These are phyloP conservation scores for Trichechus manatus DNA, from an alignment of 2,113 vertebrate species.

Conservation along the genomic window DNA sequence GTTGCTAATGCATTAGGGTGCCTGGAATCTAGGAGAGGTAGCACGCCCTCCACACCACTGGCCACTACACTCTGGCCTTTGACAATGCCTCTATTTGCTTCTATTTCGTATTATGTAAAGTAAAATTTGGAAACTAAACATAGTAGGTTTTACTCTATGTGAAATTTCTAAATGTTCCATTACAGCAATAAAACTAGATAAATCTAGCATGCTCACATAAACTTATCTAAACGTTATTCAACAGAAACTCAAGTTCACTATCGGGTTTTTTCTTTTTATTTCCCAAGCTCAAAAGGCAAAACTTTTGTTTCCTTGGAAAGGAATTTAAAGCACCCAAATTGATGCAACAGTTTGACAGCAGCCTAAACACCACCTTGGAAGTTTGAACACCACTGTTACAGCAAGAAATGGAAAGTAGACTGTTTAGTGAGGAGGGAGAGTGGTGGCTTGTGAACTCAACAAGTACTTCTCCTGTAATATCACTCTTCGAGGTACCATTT, in stretches of 20 bases:
- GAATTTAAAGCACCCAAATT: slow-evolving; percentile 45
- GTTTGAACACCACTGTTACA: slow-evolving; percentile 47
- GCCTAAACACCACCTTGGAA: slow-evolving; percentile 51
- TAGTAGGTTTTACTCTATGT: neutral
- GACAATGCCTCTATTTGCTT: neutral
- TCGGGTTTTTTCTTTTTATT: neutral
- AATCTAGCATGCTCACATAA: neutral
- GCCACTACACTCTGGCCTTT: neutral
- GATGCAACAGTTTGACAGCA: slow-evolving; percentile 46
- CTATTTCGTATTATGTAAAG: neutral
- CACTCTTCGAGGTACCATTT: slow-evolving; percentile 50
- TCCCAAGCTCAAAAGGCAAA: neutral
- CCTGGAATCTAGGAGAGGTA: neutral
- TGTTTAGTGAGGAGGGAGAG: slow-evolving; percentile 48
- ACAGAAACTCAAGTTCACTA: neutral
- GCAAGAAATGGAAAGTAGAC: slow-evolving; percentile 62
- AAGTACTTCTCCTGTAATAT: slow-evolving; percentile 63
- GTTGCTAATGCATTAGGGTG: neutral
- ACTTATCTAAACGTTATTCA: neutral
- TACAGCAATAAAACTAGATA: neutral
- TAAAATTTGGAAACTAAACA: slow-evolving; percentile 1
- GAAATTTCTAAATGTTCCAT: slow-evolving; percentile 41
- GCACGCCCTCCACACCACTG: fast-evolving
- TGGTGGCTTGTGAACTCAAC: slow-evolving; percentile 34
- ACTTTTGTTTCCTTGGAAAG: slow-evolving; percentile 60